These are phyloP conservation scores for Noturus placidus DNA, from an alignment of 2,113 vertebrate genomes.

Conservation along the genomic window DNA sequence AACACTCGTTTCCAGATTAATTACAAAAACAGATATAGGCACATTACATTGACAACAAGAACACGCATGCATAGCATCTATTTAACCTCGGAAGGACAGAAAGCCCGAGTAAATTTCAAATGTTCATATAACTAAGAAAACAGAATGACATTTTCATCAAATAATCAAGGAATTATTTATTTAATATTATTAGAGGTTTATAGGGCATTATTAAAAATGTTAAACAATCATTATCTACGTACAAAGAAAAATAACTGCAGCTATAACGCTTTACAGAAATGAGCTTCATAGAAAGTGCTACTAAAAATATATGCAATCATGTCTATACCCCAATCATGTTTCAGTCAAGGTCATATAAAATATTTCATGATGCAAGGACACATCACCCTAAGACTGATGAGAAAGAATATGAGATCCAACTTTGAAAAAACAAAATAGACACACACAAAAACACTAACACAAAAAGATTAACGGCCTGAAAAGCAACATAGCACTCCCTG, in stretches of 20 bases:
- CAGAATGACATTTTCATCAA: background rate
- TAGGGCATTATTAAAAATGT: background rate
- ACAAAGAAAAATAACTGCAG: background rate
- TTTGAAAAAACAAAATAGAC: background rate
- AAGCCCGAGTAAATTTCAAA: background rate
- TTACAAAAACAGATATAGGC: background rate
- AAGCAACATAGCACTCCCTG: slow-evolving; percentile 12
- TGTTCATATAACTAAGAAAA: background rate
- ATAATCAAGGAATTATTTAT: background rate
- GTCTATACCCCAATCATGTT: background rate
- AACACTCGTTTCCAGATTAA: background rate
- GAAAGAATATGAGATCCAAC: slow-evolving; percentile 1
- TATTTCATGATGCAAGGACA: too few relatives aligned
- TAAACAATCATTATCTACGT: background rate
- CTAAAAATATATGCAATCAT: background rate
- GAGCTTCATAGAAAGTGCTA: background rate
- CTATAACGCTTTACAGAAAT: background rate
- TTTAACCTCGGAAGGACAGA: background rate
- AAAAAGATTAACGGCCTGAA: slow-evolving; percentile 22
- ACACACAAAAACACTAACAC: background rate
- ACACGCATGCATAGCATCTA: background rate
- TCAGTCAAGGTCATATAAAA: background rate
- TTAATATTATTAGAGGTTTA: background rate
- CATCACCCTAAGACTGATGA: background rate
- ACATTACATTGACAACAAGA: background rate